These are phyloP conservation scores for Geranospiza caerulescens DNA, from an alignment of 2,797 vertebrate genomes.

Conservation along the genomic window DNA sequence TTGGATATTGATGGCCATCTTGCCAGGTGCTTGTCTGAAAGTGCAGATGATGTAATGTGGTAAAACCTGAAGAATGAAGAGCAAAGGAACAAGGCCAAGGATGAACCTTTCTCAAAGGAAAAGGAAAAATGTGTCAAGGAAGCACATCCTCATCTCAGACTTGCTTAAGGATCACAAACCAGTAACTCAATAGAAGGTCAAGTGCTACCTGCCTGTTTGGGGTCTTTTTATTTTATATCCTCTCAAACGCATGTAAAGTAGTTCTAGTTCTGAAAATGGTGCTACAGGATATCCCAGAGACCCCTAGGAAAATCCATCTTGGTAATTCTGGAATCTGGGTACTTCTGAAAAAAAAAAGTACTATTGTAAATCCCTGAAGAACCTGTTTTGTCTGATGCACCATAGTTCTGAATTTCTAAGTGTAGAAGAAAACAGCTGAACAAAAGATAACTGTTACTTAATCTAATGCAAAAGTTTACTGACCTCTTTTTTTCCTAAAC, in stretches of 20 bases:
- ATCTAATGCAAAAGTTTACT: neutral
- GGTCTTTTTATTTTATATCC: neutral
- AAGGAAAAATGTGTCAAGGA: neutral
- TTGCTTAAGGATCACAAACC: neutral
- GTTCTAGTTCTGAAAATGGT: neutral
- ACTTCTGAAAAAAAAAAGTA: neutral
- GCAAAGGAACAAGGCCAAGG: neutral
- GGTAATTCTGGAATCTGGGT: neutral
- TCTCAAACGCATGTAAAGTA: neutral
- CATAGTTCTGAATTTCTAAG: neutral
- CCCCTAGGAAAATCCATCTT: neutral
- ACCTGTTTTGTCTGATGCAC: neutral
- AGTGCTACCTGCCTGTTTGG: neutral
- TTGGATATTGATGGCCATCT: constrained; percentile 88
- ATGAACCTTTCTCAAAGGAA: neutral
- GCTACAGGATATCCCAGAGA: neutral
- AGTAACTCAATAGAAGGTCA: neutral
- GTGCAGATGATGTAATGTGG: constrained; percentile 85
- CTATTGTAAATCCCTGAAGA: neutral
- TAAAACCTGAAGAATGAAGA: constrained; percentile 56
- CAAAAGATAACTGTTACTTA: neutral
- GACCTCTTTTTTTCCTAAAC: neutral
- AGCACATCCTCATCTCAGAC: neutral
- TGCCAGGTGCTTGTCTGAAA: constrained; percentile 88
- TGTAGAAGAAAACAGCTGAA: neutral